These are phyloP conservation scores for Athalia cordata DNA, from an alignment of 2,888 invertebrate species.

Conservation along the genomic window DNA sequence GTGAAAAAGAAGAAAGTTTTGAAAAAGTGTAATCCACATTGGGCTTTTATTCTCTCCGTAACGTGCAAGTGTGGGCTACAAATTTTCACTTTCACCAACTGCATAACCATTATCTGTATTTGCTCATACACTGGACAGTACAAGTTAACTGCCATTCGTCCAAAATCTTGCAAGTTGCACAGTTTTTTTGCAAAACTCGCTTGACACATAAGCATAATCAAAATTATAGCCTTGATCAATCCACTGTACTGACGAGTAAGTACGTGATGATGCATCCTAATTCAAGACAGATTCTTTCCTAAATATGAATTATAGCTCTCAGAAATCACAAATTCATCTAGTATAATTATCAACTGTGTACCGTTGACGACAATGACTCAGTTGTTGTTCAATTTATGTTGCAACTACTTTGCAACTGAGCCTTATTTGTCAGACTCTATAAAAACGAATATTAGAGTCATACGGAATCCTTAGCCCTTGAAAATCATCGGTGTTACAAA, in stretches of 20 bases:
- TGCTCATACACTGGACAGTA: conserved; percentile 44
- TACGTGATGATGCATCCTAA: conserved; percentile 38
- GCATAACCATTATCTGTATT: conserved; percentile 40
- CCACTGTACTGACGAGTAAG: conserved; percentile 30
- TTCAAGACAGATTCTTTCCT: not conserved
- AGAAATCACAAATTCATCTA: not conserved
- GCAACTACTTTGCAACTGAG: not conserved
- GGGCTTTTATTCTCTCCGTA: not conserved
- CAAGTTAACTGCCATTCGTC: conserved; percentile 43
- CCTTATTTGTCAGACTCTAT: conserved; percentile 3
- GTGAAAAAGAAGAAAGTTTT: conserved; percentile 14
- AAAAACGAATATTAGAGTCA: conserved; percentile 5
- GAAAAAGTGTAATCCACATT: conserved; percentile 20
- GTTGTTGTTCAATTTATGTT: not conserved
- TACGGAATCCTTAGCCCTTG: conserved; percentile 13
- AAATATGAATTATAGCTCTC: not conserved
- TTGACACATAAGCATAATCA: conserved; percentile 24
- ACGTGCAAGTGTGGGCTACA: conserved; percentile 17
- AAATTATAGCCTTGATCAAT: conserved; percentile 39
- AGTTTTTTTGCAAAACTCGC: conserved; percentile 19
- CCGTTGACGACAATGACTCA: not conserved
- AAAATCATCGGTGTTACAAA: conserved; percentile 3
- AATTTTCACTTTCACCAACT: conserved; percentile 34
- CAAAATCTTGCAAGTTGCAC: conserved; percentile 42
- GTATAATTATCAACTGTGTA: not conserved